Base-by-base conservation (phyloP, 2,888 invertebrate genomes). In the Amblyjoppa fuscipennis region DNA sequence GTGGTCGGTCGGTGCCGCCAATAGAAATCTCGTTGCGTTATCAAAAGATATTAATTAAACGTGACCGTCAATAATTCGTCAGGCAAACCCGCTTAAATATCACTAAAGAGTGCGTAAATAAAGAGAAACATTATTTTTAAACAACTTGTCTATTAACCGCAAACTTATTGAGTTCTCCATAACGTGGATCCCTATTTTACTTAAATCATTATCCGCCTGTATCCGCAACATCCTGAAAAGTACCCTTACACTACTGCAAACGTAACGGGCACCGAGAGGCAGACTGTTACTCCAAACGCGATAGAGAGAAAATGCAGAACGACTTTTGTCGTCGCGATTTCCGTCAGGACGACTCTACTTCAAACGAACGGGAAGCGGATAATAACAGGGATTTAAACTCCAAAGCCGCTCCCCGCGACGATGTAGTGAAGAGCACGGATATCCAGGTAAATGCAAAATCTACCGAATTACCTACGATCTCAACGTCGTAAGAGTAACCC, bases 311-410 rank as follows among this genome's bases (percentile, higher is more conserved):
- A 5, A 20, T n/a, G 3, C 53, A n/a, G n/a, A 16, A n/a, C 5
- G 20, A 53, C 1, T 16, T 20, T n/a, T 20, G 53, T 5, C 53
- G n/a, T 16, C 53, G 53, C n/a, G 53, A n/a, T n/a, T n/a, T 1
- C n/a, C 53, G 6, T 6, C 53, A 53, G 20, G 53, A 20, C 7
- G n/a, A 53, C 53, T 5, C 20, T 6, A 7, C 0, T n/a, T 4
- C 7, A 7, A 53, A n/a, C 6, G 53, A n/a, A n/a, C 53, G 6
- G 3, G n/a, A 3, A n/a, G 7, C 53, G 1, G 6, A 5, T n/a
- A 16, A 31, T 20, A 4, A n/a, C 31, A 20, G 20, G 53, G 6
- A 75, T 77, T 82, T 77, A 77, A 82, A 82, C 82, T 76, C 77
- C 2, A 25, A 64, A n/a, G 6, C 41, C 25, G 77, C 70, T 28